Percentiles rank a stretch among this genome's conserved stretches.
These are phyloP conservation scores for Vulpes vulpes DNA, from an alignment of 2,113 vertebrate species.

Conservation along the genomic window DNA sequence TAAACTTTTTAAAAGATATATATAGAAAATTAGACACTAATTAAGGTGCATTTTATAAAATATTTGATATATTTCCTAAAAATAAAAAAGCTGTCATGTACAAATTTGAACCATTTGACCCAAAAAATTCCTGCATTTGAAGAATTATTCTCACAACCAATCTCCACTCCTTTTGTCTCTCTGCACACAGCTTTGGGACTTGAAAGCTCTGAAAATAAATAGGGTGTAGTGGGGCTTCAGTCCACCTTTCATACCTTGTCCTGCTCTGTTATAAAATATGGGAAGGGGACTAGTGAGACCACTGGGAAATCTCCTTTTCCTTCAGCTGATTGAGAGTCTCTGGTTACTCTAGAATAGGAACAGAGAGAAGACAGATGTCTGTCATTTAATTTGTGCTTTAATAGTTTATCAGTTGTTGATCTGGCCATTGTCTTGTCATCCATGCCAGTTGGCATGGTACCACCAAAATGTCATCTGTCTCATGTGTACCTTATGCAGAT, in stretches of 20 bases:
- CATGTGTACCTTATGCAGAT: background rate
- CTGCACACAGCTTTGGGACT: background rate
- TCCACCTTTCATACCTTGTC: background rate
- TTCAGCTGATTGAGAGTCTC: background rate
- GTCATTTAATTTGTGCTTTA: background rate
- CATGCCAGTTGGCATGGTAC: background rate
- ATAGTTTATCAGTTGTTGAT: background rate
- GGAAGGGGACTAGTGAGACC: background rate
- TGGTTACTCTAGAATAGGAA: background rate
- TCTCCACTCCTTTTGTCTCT: background rate
- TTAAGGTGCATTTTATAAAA: background rate
- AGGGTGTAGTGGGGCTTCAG: accelerated
- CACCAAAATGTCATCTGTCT: background rate
- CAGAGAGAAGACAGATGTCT: background rate
- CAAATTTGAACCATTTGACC: background rate
- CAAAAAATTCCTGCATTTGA: background rate
- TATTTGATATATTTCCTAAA: background rate
- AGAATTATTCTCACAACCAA: background rate
- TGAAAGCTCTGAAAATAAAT: background rate
- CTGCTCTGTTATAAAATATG: background rate
- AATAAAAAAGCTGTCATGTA: background rate
- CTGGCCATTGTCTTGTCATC: background rate
- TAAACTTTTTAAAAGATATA: background rate
- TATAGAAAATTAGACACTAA: background rate
- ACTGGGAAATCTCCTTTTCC: background rate